phyloP scores from a whole-genome alignment of 2,113 vertebrate genomes.

The Chaetodon trifascialis region DNA sequence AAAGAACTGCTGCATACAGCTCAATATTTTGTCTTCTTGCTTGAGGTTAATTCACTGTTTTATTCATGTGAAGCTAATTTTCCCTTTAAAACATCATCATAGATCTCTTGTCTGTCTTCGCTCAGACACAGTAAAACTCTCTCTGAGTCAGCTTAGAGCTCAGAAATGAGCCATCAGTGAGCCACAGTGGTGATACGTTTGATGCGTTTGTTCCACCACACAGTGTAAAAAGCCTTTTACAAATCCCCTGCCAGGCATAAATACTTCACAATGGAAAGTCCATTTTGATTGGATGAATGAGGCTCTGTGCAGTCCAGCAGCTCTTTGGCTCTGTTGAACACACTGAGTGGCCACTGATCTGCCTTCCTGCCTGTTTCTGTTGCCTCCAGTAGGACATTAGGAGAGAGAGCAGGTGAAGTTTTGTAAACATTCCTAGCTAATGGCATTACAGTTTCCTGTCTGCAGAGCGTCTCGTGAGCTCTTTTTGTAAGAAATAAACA shows the following conservation, averaged over 20 bases:
- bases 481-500: slow-evolving; percentile 32
- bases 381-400: slow-evolving; percentile 36
- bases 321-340: slow-evolving; percentile 31
- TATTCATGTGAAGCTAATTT: no score
- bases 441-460: slow-evolving; percentile 58
- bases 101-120: neutral
- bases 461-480: slow-evolving; percentile 8
- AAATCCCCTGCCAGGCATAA: slow-evolving; percentile 35
- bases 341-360: slow-evolving; percentile 5
- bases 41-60: neutral
- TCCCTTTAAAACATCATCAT: neutral
- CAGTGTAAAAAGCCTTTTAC: slow-evolving; percentile 53
- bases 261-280: slow-evolving; percentile 57
- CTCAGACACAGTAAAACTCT: neutral
- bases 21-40: neutral
- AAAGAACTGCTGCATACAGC: neutral
- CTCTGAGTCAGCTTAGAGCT: neutral
- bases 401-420: slow-evolving; percentile 11
- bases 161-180: neutral
- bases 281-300: slow-evolving; percentile 48
- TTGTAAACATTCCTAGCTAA: slow-evolving; percentile 50
- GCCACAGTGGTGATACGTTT: neutral
- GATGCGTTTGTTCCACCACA: slow-evolving; percentile 48
- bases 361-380: slow-evolving; percentile 8
- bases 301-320: slow-evolving; percentile 25